Evolutionary conservation across 2,888 invertebrate genomes (phyloP), one percentile per base, ranked within the genome.

Genomic region (Hirtodrosophila cameraria): DNA sequence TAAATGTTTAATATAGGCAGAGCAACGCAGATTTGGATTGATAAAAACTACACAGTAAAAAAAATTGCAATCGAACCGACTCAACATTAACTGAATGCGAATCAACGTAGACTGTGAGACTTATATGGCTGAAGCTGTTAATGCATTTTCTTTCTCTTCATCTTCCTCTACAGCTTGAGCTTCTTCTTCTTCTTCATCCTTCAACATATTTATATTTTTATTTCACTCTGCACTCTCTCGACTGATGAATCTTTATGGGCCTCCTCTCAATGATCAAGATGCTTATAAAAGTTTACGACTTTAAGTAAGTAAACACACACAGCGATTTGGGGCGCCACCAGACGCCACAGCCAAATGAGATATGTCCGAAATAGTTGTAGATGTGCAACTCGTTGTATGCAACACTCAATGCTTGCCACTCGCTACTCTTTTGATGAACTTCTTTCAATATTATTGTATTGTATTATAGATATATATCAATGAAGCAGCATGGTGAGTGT

Each of bases 241-340:
- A 15, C 50, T 60, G 79, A 81, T 82, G 49, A 57, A 84, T 84
- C 85, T 80, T 82, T 70, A 80, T 82, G 79, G 72, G 18, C 35
- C 59, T 53, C 38, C 66, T 49, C 18, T 15, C 15, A 43, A 59
- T 71, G 38, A 33, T 48, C 58, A 28, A 49, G 39, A 45, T 65
- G 70, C 46, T 38, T 48, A 83, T 86, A 54, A 82, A 82, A 62
- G 25, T 81, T 86, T 58, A 83, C 65, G 84, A 83, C 38, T 59
- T 49, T 38, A 49, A 74, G 62, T 75, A 72, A 72, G 49, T 42
- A 53, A 49, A 50, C 42, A 41, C 39, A 49, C n/a, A 30, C 72
- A 30, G 30, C 39, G 9, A 28, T 30, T 30, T 30, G 31, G 20
- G n/a, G n/a, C n/a, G n/a, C n/a, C n/a, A n/a, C n/a, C n/a, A n/a